Evolutionary conservation across 1,140 invertebrate genomes (phyloP), one percentile per base, ranked within the genome.

Genomic region (Hycleus phaleratus): DNA sequence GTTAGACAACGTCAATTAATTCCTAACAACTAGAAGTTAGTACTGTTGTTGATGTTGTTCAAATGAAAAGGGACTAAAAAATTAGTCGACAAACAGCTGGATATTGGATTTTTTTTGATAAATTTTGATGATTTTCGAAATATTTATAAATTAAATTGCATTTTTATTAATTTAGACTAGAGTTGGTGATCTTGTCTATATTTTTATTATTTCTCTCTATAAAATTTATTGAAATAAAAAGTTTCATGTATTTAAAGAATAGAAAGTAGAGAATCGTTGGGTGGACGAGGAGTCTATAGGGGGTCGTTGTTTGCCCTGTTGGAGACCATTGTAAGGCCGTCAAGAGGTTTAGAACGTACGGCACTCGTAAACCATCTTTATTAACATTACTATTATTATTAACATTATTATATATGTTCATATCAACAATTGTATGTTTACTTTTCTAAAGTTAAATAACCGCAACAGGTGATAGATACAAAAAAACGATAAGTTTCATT

Each of bases 281-380:
- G 32, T 32, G 32, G 32, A 32, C 32, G 25, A 26, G 12, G 26
- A 39, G 3, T 57, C n/a, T 42, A 25, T 50, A 50, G 63, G 63
- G 48, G 57, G 46, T 56, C 63, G 49, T 45, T 60, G 58, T 65
- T 32, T 52, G 60, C 63, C 52, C 60, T 26, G 56, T 50, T 49
- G 63, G 63, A 53, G 52, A 53, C 58, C 60, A 62, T 65, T 65
- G 63, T 65, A 45, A 42, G 47, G 26, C 52, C 60, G 63, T 63
- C 62, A 63, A 63, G 62, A 63, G 55, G 55, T 61, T 63, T 51
- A 26, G 46, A 60, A 44, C 46, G 43, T 60, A 61, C 59, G 58
- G 58, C 60, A 55, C 57, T 62, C 60, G 58, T 65, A 65, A 65
- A 65, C 63, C 55, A 65, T 65, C 63, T 65, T 65, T 62, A 65